These are phyloP conservation scores for Pollenia amentaria DNA, from an alignment of 2,888 invertebrate genomes.

Conservation along the genomic window DNA sequence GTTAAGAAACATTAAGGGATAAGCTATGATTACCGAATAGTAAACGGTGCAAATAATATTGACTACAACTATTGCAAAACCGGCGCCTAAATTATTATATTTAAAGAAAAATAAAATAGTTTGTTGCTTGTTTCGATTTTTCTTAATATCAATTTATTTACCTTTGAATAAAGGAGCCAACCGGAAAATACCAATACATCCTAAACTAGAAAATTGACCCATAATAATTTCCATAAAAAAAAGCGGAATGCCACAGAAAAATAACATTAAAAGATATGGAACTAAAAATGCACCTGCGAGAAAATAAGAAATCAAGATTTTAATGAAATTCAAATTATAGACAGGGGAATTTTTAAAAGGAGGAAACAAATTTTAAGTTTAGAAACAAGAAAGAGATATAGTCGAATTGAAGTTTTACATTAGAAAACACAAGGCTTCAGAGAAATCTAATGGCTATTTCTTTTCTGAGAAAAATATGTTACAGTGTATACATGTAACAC, in stretches of 20 bases:
- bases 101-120: conserved; percentile 48
- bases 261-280: conserved; percentile 92
- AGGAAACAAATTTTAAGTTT: conserved; percentile 1
- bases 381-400: too few relatives aligned
- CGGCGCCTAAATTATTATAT: conserved; percentile 88
- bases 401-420: too few relatives aligned
- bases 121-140: neutral
- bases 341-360: neutral
- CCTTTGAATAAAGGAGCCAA: conserved; percentile 94
- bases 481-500: too few relatives aligned
- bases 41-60: conserved; percentile 93
- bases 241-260: conserved; percentile 93
- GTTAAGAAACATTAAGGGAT: conserved; percentile 91
- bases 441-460: too few relatives aligned
- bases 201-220: conserved; percentile 93
- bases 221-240: conserved; percentile 94
- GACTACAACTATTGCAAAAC: conserved; percentile 92
- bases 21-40: conserved; percentile 93
- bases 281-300: conserved; percentile 90
- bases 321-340: too few relatives aligned
- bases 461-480: too few relatives aligned
- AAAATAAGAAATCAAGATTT: neutral
- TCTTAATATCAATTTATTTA: conserved; percentile 80
- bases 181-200: conserved; percentile 92
- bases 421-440: too few relatives aligned